These are phyloP conservation scores for Coryphaenoides rupestris DNA, from an alignment of 2,113 vertebrate genomes.

Conservation along the genomic window DNA sequence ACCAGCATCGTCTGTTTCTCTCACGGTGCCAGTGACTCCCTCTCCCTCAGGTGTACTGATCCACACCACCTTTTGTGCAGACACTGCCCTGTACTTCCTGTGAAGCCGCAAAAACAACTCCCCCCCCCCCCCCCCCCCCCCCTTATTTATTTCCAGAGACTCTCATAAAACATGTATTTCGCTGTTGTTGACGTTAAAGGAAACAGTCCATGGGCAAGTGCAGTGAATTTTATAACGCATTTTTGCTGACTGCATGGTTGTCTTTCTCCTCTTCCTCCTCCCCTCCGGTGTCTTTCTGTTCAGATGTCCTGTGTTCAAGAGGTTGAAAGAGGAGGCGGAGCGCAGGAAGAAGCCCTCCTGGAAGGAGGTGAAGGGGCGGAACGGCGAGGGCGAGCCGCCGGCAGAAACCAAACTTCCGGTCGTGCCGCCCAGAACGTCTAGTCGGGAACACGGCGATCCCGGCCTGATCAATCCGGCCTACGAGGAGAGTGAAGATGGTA, in stretches of 20 bases:
- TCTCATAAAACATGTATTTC: no score
- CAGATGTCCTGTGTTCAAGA: slow-evolving; percentile 84
- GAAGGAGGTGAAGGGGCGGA: slow-evolving; percentile 75
- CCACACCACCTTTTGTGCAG: no score
- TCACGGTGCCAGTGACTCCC: neutral
- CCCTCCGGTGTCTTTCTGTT: slow-evolving; percentile 16
- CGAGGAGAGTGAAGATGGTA: slow-evolving; percentile 89
- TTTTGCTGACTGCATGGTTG: neutral
- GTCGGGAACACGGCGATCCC: slow-evolving; percentile 71
- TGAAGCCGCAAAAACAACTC: no score
- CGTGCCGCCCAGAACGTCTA: slow-evolving; percentile 37
- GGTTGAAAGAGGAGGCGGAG: slow-evolving; percentile 78
- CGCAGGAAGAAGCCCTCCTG: slow-evolving; percentile 72
- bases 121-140: neutral
- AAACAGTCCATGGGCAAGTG: neutral
- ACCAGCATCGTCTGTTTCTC: neutral
- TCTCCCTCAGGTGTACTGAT: no score
- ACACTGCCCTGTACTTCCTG: no score
- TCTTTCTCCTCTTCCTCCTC: neutral
- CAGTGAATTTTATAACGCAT: neutral
- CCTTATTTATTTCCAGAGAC: slow-evolving; percentile 5
- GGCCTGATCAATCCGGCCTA: slow-evolving; percentile 87
- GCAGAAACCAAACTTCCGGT: slow-evolving; percentile 63
- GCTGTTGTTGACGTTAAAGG: no score
- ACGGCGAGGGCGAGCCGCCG: slow-evolving; percentile 64